Percentiles rank a stretch among this genome's conserved stretches.
These are phyloP conservation scores for Drosophila greeni DNA, from an alignment of 2,888 invertebrate genomes.

Conservation along the genomic window DNA sequence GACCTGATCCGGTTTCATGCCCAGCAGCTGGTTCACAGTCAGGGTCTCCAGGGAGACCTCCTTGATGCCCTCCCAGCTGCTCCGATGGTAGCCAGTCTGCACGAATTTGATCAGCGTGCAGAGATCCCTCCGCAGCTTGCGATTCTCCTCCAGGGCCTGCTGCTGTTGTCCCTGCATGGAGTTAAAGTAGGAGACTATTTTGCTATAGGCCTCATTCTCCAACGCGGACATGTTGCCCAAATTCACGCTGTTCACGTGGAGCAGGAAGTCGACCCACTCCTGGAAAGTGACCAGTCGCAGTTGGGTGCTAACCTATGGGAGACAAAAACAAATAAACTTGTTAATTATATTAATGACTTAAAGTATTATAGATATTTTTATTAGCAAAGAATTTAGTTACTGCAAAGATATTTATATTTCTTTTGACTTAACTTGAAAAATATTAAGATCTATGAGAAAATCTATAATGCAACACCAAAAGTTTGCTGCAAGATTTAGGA, in stretches of 20 bases:
- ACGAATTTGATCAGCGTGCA: conserved; percentile 79
- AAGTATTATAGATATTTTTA: neutral
- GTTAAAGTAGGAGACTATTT: conserved; percentile 80
- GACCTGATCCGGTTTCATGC: conserved; percentile 32
- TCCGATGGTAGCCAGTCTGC: conserved; percentile 77
- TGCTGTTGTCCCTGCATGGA: conserved; percentile 56
- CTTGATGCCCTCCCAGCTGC: conserved; percentile 78
- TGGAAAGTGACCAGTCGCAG: conserved; percentile 82
- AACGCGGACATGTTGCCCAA: conserved; percentile 83
- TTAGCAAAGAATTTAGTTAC: neutral
- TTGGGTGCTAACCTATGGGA: conserved; percentile 77
- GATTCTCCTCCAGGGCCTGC: conserved; percentile 57
- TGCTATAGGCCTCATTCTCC: conserved; percentile 82
- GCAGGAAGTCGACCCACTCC: conserved; percentile 83
- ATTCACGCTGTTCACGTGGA: conserved; percentile 82
- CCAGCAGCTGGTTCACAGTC: conserved; percentile 76
- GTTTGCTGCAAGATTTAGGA: too few relatives aligned
- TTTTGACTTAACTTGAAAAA: too few relatives aligned
- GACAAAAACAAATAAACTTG: too few relatives aligned
- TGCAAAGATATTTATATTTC: too few relatives aligned
- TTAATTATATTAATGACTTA: neutral
- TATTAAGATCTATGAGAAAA: too few relatives aligned
- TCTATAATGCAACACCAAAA: too few relatives aligned
- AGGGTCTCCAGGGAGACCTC: conserved; percentile 79
- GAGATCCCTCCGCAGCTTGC: conserved; percentile 74